phyloP scores from a whole-genome alignment of 2,888 invertebrate species.

The Heliconius sara region DNA sequence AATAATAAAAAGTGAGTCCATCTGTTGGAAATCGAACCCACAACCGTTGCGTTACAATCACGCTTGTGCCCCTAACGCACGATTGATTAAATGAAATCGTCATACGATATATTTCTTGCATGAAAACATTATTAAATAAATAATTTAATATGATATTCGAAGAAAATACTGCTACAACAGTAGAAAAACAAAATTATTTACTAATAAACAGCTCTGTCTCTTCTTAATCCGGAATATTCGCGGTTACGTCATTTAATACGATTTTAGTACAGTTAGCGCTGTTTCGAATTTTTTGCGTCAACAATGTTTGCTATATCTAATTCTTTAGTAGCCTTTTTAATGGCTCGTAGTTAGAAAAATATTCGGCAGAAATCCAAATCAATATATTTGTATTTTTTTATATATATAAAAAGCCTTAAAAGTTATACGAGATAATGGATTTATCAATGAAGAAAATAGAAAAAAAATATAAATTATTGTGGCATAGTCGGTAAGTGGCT shows the following conservation, averaged over 20 bases:
- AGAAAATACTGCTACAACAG: neutral
- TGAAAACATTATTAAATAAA: neutral
- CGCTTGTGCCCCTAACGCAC: too few relatives aligned
- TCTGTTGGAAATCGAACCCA: too few relatives aligned
- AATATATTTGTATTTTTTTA: neutral
- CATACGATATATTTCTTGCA: neutral
- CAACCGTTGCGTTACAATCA: too few relatives aligned
- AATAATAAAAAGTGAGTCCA: too few relatives aligned
- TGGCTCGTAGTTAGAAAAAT: slow-evolving; percentile 6
- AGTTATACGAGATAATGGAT: neutral
- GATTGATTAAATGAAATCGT: neutral
- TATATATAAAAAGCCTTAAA: neutral
- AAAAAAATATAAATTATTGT: too few relatives aligned
- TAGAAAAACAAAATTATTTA: neutral
- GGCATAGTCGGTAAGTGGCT: too few relatives aligned
- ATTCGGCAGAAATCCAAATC: slow-evolving; percentile 25
- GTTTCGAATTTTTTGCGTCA: slow-evolving; percentile 18
- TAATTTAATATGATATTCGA: neutral
- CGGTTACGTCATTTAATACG: slow-evolving; percentile 20
- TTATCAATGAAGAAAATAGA: neutral
- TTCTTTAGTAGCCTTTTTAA: neutral
- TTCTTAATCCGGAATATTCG: slow-evolving; percentile 15
- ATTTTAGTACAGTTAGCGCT: slow-evolving; percentile 16
- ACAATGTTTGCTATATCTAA: slow-evolving; percentile 18
- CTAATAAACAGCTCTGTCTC: neutral